These are phyloP conservation scores for Polyergus mexicanus DNA, from an alignment of 1,140 invertebrate genomes.

Conservation along the genomic window DNA sequence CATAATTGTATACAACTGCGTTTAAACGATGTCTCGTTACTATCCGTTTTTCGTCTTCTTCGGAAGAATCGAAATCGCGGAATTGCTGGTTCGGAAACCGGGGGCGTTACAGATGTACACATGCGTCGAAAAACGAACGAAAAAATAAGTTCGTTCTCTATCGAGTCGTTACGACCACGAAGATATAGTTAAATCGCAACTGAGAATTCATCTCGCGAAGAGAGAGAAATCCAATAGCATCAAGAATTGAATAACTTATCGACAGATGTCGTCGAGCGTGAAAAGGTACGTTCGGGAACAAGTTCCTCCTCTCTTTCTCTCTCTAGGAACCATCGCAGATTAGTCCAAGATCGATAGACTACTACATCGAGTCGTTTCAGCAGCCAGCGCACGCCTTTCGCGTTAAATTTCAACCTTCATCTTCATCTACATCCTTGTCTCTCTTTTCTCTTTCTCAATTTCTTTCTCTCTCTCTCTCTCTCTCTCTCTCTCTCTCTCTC, in stretches of 20 bases:
- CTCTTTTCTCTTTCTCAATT: not conserved
- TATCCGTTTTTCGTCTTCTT: not conserved
- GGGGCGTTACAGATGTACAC: not conserved
- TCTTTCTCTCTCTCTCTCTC: no score
- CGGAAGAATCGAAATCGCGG: not conserved
- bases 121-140: not conserved
- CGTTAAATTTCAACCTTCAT: constrained; percentile 30
- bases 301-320: constrained; percentile 48
- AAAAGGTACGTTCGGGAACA: constrained; percentile 70
- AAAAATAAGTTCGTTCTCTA: constrained; percentile 20
- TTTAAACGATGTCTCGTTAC: not conserved
- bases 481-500: no score
- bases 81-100: not conserved
- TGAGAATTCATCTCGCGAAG: constrained; percentile 46
- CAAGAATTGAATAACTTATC: constrained; percentile 76
- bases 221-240: constrained; percentile 70
- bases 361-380: constrained; percentile 28
- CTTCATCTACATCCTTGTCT: not conserved
- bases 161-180: constrained; percentile 24
- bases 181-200: constrained; percentile 54
- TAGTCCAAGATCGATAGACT: constrained; percentile 60
- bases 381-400: constrained; percentile 22
- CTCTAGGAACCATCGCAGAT: constrained; percentile 59
- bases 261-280: constrained; percentile 73
- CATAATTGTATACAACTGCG: not conserved